These are phyloP conservation scores for Climacteris rufus DNA, from an alignment of 2,113 vertebrate genomes.

Conservation along the genomic window DNA sequence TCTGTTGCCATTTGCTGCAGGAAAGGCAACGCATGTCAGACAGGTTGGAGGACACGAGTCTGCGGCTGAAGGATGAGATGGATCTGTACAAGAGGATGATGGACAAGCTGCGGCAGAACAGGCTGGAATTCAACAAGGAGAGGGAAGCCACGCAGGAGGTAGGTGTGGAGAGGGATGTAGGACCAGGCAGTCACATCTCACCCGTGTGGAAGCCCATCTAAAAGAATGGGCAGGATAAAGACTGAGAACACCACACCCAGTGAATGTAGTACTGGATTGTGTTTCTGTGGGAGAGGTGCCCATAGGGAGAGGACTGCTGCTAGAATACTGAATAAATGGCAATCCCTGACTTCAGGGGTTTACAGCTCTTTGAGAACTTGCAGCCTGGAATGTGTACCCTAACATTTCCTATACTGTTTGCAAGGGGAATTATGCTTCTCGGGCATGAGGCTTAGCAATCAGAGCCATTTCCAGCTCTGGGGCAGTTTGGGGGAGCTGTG, in stretches of 20 bases:
- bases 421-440: background rate
- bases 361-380: background rate
- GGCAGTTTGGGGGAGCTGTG: background rate
- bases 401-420: background rate
- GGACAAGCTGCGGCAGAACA: slow-evolving; percentile 92
- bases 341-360: background rate
- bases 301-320: background rate
- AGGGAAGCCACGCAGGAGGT: slow-evolving; percentile 93
- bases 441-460: background rate
- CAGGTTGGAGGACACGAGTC: slow-evolving; percentile 88
- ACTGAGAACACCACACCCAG: background rate
- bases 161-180: background rate
- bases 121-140: slow-evolving; percentile 90
- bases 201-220: background rate
- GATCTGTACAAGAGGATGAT: slow-evolving; percentile 94
- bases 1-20: slow-evolving; percentile 43
- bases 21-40: slow-evolving; percentile 93
- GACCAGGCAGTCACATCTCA: accelerated
- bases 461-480: background rate
- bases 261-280: background rate
- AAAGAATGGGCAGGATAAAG: background rate
- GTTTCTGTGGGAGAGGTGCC: background rate
- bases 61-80: slow-evolving; percentile 93
- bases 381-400: background rate
- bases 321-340: background rate